Evolutionary conservation across 2,888 invertebrate species (phyloP), one percentile per base, ranked within the genome.

Genomic region (Acrobasis consociella): DNA sequence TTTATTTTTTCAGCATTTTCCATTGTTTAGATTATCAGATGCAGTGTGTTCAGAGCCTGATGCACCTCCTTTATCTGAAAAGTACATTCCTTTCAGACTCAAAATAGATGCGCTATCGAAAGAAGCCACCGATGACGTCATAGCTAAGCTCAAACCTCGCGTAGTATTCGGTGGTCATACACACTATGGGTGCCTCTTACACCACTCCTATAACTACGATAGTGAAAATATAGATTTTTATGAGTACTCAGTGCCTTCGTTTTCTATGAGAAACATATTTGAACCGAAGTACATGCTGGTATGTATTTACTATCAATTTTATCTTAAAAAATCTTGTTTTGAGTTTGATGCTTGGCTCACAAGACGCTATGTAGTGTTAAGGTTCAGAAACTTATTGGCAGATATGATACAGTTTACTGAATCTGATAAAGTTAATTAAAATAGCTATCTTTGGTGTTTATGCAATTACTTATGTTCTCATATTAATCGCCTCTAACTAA

Each of bases 241-340:
- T 53, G 97, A 97, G 86, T 94, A 95, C 72, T 98, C 99, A 0
- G 94, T 99, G 39, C 96, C 99, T 0, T 99, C 99, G 7, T 99
- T 99, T 80, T 99, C 96, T 79, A 99, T 99, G 99, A 94, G 99
- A 65, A 99, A 99, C 86, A 97, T 97, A 79, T 94, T 96, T 66
- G 96, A 97, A 88, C 99, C 99, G 0, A 97, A 97, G 74, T 98
- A 97, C 87, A 93, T 97, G 80, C 85, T 99, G 94, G 98, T 98
- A 89, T 93, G 93, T 74, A 38, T 58, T 5, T 31, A 31, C 7
- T 31, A 31, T 31, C 5, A 31, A 31, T 7, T 31, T 31, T 31
- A 8, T 8, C 31, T 31, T 5, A 31, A 31, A 31, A 7, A 31
- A 31, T 5, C 5, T 7, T 22, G n/a, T 22, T 31, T 31, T 31